Evolutionary conservation across 2,797 vertebrate genomes (phyloP).

Genomic region (Pangasius macronema): DNA sequence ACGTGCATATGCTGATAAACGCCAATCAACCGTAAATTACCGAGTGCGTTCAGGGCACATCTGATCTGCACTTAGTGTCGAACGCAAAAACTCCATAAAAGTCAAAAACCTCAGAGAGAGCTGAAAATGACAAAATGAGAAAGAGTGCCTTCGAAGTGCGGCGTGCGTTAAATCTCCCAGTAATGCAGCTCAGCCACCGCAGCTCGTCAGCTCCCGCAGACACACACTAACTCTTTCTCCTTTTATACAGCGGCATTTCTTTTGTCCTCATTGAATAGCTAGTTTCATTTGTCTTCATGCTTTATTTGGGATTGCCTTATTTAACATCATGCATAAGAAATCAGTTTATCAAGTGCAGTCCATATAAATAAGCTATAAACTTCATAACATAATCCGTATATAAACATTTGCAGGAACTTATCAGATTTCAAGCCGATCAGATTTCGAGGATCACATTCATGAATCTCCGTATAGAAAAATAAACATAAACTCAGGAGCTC

Average conservation of each 20-base stretch:
- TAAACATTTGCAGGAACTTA: not conserved
- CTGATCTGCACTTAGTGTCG: not conserved
- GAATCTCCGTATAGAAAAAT: not conserved
- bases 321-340: not conserved
- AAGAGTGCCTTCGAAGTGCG: not conserved
- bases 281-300: not conserved
- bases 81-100: not conserved
- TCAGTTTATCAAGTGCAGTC: not conserved
- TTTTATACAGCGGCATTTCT: not conserved
- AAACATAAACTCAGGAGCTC: not conserved
- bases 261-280: not conserved
- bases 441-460: not conserved
- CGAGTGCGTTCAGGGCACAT: not conserved
- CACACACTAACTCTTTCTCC: not conserved
- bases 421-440: not conserved
- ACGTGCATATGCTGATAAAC: not conserved
- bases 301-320: not conserved
- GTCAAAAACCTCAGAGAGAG: not conserved
- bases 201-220: not conserved
- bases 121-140: not conserved
- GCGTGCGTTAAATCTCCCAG: not conserved
- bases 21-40: not conserved
- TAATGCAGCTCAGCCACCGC: conserved; percentile 13
- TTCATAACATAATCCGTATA: not conserved
- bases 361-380: not conserved